Percentiles rank a stretch among this genome's conserved stretches.
Conservation (phyloP, 2,888 invertebrate species). For the Thalpophila matura region DNA sequence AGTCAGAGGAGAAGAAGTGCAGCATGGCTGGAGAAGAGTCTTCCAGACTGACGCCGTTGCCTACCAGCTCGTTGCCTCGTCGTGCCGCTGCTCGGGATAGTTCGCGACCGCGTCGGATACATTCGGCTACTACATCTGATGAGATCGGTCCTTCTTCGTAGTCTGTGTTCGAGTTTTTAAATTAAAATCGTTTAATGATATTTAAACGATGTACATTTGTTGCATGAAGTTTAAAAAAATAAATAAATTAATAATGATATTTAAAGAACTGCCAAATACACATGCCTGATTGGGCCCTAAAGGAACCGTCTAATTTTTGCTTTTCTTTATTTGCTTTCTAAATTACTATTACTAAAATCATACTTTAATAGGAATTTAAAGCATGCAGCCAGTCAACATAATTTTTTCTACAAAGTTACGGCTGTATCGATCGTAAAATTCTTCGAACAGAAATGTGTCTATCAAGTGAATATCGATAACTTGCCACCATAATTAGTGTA, state of each 20-base stretch:
- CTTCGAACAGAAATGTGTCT: conserved; percentile 36
- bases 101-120: conserved; percentile 80
- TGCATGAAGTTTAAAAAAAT: too few relatives aligned
- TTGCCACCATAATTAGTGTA: conserved; percentile 23
- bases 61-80: conserved; percentile 79
- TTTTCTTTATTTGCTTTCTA: too few relatives aligned
- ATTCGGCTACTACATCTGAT: conserved; percentile 89
- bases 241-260: too few relatives aligned
- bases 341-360: not conserved
- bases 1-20: conserved; percentile 80
- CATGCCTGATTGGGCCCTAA: too few relatives aligned
- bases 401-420: conserved; percentile 11
- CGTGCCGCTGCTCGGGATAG: conserved; percentile 76
- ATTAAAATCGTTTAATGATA: not conserved
- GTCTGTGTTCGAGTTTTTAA: conserved; percentile 47
- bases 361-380: conserved; percentile 3
- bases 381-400: conserved; percentile 3
- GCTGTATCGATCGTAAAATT: conserved; percentile 37
- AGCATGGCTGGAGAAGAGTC: conserved; percentile 78
- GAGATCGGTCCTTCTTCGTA: conserved; percentile 89
- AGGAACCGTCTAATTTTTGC: too few relatives aligned
- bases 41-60: conserved; percentile 78
- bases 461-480: conserved; percentile 16
- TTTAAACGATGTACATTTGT: too few relatives aligned
- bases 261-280: too few relatives aligned